phyloP scores from a whole-genome alignment of 2,888 invertebrate species.

The Calliphora vomitoria region DNA sequence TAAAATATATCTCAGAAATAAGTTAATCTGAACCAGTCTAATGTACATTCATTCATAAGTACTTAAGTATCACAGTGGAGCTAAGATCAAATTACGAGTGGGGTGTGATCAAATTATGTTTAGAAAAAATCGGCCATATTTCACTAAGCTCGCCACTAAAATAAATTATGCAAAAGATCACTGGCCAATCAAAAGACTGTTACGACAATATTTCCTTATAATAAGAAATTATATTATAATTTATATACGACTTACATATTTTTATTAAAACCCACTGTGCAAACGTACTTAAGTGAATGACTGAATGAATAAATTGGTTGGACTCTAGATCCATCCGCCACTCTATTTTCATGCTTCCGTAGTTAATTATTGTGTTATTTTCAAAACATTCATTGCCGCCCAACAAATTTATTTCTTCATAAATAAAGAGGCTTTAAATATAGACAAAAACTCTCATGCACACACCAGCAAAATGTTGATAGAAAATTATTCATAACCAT shows the following conservation, averaged over 20 bases:
- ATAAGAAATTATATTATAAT: no score
- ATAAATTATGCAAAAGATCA: background rate
- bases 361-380: conserved; percentile 60
- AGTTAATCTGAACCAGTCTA: no score
- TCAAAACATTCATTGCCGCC: conserved; percentile 56
- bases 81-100: no score
- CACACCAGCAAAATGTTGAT: conserved; percentile 2
- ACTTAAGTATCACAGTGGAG: conserved; percentile 6
- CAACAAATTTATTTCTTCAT: conserved; percentile 29
- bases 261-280: background rate
- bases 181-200: background rate
- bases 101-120: no score
- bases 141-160: background rate
- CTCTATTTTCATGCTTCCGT: conserved; percentile 56
- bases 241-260: no score
- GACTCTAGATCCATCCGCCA: conserved; percentile 27
- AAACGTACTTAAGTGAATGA: conserved; percentile 15
- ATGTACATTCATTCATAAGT: background rate
- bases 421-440: conserved; percentile 1
- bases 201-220: no score
- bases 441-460: conserved; percentile 36
- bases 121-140: no score
- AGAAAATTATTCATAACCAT: conserved; percentile 46
- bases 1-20: no score
- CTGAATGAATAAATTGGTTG: conserved; percentile 46